These are phyloP conservation scores for Busseola fusca DNA, from an alignment of 2,888 invertebrate genomes.

Conservation along the genomic window DNA sequence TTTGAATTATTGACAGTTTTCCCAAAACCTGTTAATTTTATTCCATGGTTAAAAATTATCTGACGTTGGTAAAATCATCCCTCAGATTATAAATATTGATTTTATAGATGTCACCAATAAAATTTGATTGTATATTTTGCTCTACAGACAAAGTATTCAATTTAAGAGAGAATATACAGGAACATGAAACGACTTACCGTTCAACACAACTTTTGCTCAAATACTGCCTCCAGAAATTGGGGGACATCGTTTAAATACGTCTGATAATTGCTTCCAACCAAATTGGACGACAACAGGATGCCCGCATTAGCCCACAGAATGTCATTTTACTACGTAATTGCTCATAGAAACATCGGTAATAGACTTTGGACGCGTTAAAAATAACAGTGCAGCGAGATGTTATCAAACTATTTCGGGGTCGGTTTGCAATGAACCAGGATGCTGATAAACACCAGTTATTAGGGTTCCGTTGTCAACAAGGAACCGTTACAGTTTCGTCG, in stretches of 20 bases:
- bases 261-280: conserved; percentile 27
- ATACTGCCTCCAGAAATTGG: conserved; percentile 22
- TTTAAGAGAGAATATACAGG: background rate
- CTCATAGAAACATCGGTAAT: background rate
- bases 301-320: conserved; percentile 12
- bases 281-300: conserved; percentile 34
- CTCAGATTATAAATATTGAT: no score
- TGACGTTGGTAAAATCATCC: no score
- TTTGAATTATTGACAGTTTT: no score
- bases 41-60: no score
- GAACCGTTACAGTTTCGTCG: no score
- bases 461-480: no score
- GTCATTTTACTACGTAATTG: conserved; percentile 22
- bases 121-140: background rate
- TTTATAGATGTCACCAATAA: background rate
- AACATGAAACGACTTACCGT: conserved; percentile 1
- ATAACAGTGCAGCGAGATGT: background rate
- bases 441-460: background rate
- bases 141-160: background rate
- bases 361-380: background rate
- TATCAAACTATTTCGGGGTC: background rate
- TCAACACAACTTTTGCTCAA: conserved; percentile 8
- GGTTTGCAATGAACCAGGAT: background rate
- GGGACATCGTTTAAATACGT: conserved; percentile 34
- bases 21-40: no score